phyloP scores from a whole-genome alignment of 2,113 vertebrate genomes.

The Rostratula benghalensis region DNA sequence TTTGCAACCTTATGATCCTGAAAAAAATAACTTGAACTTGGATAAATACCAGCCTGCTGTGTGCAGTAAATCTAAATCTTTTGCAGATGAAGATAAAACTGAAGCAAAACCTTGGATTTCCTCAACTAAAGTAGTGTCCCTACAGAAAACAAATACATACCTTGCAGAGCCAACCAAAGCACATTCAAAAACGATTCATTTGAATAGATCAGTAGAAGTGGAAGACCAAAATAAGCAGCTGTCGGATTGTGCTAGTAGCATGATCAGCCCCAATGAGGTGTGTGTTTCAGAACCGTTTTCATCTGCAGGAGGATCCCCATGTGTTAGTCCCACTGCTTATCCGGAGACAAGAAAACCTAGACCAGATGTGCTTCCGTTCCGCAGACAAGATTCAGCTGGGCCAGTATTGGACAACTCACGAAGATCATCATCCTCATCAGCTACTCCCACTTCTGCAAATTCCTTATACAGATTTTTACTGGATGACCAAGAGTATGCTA shows the following conservation, averaged over 20 bases:
- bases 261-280: slow-evolving; percentile 39
- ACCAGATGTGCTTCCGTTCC: slow-evolving; percentile 89
- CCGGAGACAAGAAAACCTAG: slow-evolving; percentile 74
- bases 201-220: slow-evolving; percentile 62
- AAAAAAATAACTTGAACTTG: slow-evolving; percentile 77
- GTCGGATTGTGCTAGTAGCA: slow-evolving; percentile 52
- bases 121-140: slow-evolving; percentile 57
- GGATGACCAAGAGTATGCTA: slow-evolving; percentile 87
- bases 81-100: slow-evolving; percentile 54
- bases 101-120: slow-evolving; percentile 53
- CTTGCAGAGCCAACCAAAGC: slow-evolving; percentile 67
- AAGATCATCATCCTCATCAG: slow-evolving; percentile 84
- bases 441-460: slow-evolving; percentile 75
- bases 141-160: slow-evolving; percentile 22
- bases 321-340: slow-evolving; percentile 65
- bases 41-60: slow-evolving; percentile 60
- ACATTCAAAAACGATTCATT: slow-evolving; percentile 37
- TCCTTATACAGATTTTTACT: slow-evolving; percentile 75
- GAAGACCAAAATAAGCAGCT: slow-evolving; percentile 66
- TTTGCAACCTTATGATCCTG: slow-evolving; percentile 89
- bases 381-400: slow-evolving; percentile 85
- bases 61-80: slow-evolving; percentile 47
- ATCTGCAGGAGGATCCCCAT: slow-evolving; percentile 49
- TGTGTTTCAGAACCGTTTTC: slow-evolving; percentile 52
- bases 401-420: slow-evolving; percentile 77